Base-by-base conservation (phyloP, 2,797 vertebrate species). In the Borostomias antarcticus region DNA sequence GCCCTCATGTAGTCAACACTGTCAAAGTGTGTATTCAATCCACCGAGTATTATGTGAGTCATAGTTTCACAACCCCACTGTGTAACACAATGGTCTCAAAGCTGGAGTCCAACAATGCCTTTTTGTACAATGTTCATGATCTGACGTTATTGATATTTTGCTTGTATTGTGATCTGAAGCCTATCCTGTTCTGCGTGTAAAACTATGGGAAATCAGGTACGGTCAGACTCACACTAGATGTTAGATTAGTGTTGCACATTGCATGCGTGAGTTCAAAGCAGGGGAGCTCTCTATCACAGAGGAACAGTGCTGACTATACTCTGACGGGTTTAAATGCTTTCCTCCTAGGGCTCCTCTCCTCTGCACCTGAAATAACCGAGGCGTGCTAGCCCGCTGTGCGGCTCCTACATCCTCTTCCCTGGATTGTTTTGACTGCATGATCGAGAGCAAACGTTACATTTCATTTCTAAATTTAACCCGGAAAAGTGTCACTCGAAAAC, bases 401-500 rank as follows among this genome's bases (percentile, higher is more conserved):
- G 65, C 84, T 78, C 78, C 79, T 64, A 86, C 92, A 89, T 93
- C 92, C 92, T 89, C 85, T 93, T 93, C 92, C 93, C 84, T 83
- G 86, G 90, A 93, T 93, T 94, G 91, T 93, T 92, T 89, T 91
- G 90, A 92, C 92, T 90, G 89, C 83, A 53, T 83, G 89, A 84
- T 86, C 82, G 83, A 90, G 88, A 73, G 88, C 82, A 76, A 89
- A 86, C 83, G 77, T 86, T 83, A 76, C 86, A 86, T 86, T 86
- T 89, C 85, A 84, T 86, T 89, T 89, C 91, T 92, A 93, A 90
- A 84, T 92, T 91, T 93, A 92, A 88, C 87, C 88, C 90, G 91
- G 92, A 93, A 93, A 91, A 89, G 82, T 92, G 88, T 93, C 90
- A 90, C 82, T 92, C 86, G 86, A 91, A 92, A 92, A 91, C 91